phyloP scores from a whole-genome alignment of 2,113 vertebrate species.

The Callipepla californica region DNA sequence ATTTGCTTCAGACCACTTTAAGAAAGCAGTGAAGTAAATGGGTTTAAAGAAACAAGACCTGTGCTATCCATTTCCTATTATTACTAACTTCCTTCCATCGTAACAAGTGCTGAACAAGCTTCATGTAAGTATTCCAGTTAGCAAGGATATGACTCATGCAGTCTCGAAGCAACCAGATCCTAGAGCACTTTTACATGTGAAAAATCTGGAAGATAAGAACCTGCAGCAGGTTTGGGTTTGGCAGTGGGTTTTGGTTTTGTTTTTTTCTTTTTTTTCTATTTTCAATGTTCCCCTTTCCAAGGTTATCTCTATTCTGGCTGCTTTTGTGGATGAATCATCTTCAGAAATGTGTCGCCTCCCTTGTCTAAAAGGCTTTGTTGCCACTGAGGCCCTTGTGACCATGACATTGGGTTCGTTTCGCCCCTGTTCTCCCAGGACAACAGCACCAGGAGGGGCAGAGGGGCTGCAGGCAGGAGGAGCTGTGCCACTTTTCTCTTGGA shows the following conservation, averaged over 20 bases:
- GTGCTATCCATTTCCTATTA: background rate
- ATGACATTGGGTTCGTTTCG: accelerated
- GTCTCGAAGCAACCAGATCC: slow-evolving; percentile 17
- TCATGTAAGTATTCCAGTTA: slow-evolving; percentile 62
- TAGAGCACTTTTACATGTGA: background rate
- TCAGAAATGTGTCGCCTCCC: background rate
- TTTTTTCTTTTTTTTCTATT: background rate
- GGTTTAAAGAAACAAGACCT: background rate
- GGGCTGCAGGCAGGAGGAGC: background rate
- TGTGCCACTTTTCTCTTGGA: background rate
- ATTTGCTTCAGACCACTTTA: background rate
- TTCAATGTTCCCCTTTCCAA: background rate
- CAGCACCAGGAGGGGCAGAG: background rate
- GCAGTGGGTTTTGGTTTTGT: no score
- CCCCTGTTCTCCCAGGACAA: background rate
- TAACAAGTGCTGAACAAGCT: slow-evolving; percentile 63
- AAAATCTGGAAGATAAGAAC: slow-evolving; percentile 17
- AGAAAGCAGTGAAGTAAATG: background rate
- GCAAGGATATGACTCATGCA: slow-evolving; percentile 72
- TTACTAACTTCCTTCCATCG: slow-evolving; percentile 11
- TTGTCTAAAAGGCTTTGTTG: background rate
- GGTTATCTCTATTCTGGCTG: background rate
- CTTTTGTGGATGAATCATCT: background rate
- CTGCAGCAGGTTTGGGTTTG: background rate
- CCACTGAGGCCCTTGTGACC: background rate